Evolutionary conservation across 2,113 vertebrate genomes (phyloP).

Genomic region (Thryonomys swinderianus): DNA sequence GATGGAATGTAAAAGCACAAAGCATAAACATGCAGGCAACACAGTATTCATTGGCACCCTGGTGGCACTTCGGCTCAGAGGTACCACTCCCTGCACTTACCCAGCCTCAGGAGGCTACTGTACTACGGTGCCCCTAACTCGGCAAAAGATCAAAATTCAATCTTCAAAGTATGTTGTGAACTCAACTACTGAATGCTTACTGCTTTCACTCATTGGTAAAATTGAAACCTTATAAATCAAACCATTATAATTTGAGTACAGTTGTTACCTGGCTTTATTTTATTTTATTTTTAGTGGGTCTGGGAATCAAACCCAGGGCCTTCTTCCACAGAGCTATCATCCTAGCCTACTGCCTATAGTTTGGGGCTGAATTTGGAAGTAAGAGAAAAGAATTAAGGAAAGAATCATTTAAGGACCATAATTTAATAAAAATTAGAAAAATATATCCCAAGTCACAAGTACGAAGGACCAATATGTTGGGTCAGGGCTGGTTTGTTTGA

Average conservation of each 20-base stretch:
- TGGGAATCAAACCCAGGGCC: not conserved
- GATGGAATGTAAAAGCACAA: not conserved
- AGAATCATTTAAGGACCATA: not conserved
- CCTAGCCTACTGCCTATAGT: not conserved
- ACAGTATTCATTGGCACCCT: not conserved
- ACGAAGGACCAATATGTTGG: not conserved
- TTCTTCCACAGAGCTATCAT: not conserved
- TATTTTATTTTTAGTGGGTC: not conserved
- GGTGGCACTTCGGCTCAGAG: not conserved
- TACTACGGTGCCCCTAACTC: not conserved
- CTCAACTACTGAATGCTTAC: not conserved
- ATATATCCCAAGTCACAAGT: not conserved
- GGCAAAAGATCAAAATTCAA: not conserved
- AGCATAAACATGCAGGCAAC: not conserved
- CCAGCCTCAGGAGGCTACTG: not conserved
- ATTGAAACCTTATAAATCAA: not conserved
- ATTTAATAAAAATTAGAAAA: not conserved
- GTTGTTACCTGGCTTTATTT: not conserved
- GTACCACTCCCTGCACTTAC: not conserved
- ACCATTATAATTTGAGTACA: not conserved
- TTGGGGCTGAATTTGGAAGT: too few species aligned
- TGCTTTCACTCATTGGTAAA: not conserved
- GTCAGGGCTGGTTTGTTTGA: not conserved
- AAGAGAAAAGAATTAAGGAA: not conserved
- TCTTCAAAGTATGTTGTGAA: not conserved